Evolutionary conservation across 2,113 vertebrate genomes (phyloP), one percentile per base, ranked within the genome.

Genomic region (human): DNA sequence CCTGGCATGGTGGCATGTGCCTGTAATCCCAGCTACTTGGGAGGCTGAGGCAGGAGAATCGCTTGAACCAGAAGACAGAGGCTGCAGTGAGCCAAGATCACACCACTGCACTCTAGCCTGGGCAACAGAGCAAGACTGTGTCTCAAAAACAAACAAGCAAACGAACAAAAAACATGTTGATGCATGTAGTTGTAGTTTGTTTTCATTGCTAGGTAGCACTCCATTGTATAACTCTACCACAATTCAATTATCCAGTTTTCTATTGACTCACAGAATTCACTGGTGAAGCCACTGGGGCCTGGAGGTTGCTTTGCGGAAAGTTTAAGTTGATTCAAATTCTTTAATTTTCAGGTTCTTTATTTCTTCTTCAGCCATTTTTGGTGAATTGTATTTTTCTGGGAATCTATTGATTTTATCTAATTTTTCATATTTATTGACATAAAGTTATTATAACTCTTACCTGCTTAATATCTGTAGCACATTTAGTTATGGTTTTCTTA

Each of bases 321-420:
- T 70, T 95, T 45, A 85, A 97, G 40, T 68, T 59, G 32, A 85
- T 70, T 85, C 8, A 92, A 75, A 80, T 89, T 85, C 22, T 88
- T 85, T 68, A 89, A 80, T 89, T 79, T 91, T 92, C 7, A 87
- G 87, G n/a, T 14, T 80, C 40, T 93, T 86, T 50, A 84, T 92
- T 92, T 95, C 48, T 92, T 87, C 76, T 93, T 78, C n/a, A 85
- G 61, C 4, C 38, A 96, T 76, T 79, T 91, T 55, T 92, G 43
- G 38, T 78, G 30, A 91, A 84, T 40, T 83, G 10, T 35, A 55
- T 91, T 95, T 96, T 90, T 89, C 16, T 70, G 89, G 20, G n/a
- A 84, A 72, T 86, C 38, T 86, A 70, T 79, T 90, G 18, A 83
- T 96, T 81, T 82, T 48, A 83, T 70, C 61, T 88, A 50, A 72